Evolutionary conservation across 2,888 invertebrate species (phyloP).

Genomic region (Ichneumon xanthorius): DNA sequence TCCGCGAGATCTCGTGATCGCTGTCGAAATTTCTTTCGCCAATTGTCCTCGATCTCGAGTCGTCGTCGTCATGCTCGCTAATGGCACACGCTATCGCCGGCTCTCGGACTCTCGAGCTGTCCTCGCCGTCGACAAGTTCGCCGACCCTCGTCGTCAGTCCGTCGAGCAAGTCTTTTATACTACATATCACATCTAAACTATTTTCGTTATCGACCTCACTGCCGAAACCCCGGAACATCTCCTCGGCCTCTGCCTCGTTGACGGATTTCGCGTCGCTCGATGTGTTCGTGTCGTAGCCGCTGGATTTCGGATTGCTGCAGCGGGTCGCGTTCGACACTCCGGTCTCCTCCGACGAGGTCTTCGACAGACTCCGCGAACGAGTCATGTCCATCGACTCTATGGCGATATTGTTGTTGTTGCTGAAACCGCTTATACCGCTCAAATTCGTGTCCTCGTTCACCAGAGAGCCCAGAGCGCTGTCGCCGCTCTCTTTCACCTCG

Average conservation of each 20-base stretch:
- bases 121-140: conserved; percentile 31
- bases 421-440: conserved; percentile 71
- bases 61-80: conserved; percentile 31
- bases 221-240: conserved; percentile 74
- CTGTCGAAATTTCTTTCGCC: conserved; percentile 50
- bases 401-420: conserved; percentile 72
- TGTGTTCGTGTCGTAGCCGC: conserved; percentile 72
- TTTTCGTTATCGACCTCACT: conserved; percentile 58
- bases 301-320: conserved; percentile 71
- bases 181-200: conserved; percentile 68
- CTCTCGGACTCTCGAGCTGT: neutral
- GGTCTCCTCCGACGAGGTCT: conserved; percentile 74
- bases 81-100: conserved; percentile 24
- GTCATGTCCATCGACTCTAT: conserved; percentile 58
- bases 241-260: conserved; percentile 50
- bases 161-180: conserved; percentile 67
- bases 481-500: conserved; percentile 54
- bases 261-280: conserved; percentile 68
- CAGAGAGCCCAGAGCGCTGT: conserved; percentile 68
- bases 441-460: conserved; percentile 72
- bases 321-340: conserved; percentile 40
- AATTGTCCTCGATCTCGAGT: conserved; percentile 26
- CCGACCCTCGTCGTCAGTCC: conserved; percentile 51
- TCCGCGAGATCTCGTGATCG: conserved; percentile 52
- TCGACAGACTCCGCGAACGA: conserved; percentile 72